Percentiles rank a stretch among this genome's conserved stretches.
phyloP scores from a whole-genome alignment of 1,140 invertebrate genomes.

The Drosophila orena region DNA sequence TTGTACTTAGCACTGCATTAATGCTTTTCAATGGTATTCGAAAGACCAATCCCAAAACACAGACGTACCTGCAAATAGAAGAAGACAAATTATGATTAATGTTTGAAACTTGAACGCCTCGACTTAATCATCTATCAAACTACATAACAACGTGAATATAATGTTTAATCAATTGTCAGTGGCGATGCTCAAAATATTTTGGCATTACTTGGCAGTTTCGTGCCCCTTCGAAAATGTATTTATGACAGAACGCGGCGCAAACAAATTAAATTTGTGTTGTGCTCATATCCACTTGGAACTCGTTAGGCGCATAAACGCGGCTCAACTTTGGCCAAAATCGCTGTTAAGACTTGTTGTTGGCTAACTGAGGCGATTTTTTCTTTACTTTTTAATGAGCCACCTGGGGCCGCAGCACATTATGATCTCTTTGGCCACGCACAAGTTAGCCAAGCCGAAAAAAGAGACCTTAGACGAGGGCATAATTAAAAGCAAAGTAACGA shows the following conservation, averaged over 20 bases:
- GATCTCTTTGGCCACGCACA: conserved; percentile 72
- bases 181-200: conserved; percentile 48
- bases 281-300: conserved; percentile 35
- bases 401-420: conserved; percentile 45
- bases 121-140: conserved; percentile 68
- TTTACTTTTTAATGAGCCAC: conserved; percentile 53
- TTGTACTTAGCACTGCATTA: conserved; percentile 67
- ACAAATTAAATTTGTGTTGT: conserved; percentile 54
- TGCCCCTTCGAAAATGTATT: too few species aligned
- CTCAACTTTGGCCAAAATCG: conserved; percentile 13
- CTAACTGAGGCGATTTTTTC: conserved; percentile 52
- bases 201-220: conserved; percentile 63
- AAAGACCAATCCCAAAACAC: conserved; percentile 11
- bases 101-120: conserved; percentile 35
- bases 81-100: conserved; percentile 67
- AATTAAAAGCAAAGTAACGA: conserved; percentile 44
- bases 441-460: conserved; percentile 36
- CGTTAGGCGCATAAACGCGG: conserved; percentile 54
- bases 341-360: conserved; percentile 65
- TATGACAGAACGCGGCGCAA: conserved; percentile 51
- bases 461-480: conserved; percentile 32
- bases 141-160: conserved; percentile 59
- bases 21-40: conserved; percentile 28
- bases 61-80: conserved; percentile 60
- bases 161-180: conserved; percentile 67